These are phyloP conservation scores for Mesoligia furuncula DNA, from an alignment of 2,888 invertebrate genomes.

Conservation along the genomic window DNA sequence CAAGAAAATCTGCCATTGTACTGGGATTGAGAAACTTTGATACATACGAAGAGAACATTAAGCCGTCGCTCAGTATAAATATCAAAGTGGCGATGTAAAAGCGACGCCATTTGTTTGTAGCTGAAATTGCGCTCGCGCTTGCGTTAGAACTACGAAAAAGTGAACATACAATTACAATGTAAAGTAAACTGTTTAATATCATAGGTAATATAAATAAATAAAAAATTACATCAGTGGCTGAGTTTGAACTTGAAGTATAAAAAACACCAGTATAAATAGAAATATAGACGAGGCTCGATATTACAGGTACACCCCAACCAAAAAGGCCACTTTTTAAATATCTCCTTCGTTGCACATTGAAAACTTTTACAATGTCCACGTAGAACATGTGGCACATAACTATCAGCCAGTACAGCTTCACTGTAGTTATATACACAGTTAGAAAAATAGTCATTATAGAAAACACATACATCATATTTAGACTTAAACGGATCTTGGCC, in stretches of 20 bases:
- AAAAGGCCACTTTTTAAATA: too few species aligned
- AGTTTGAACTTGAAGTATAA: not conserved
- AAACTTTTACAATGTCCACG: too few species aligned
- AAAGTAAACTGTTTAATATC: constrained; percentile 7
- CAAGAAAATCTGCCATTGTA: not conserved
- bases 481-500: too few species aligned
- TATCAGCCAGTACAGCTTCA: too few species aligned
- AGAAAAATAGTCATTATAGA: too few species aligned
- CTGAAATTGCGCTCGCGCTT: not conserved
- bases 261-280: not conserved
- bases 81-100: constrained; percentile 12
- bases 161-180: not conserved
- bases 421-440: too few species aligned
- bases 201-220: not conserved
- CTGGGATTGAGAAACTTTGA: not conserved
- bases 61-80: constrained; percentile 3
- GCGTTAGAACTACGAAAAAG: not conserved
- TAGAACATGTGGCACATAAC: too few species aligned
- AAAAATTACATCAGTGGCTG: not conserved
- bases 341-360: too few species aligned
- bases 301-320: too few species aligned
- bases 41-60: not conserved
- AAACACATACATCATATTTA: too few species aligned
- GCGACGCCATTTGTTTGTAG: constrained; percentile 3
- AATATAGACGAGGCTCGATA: too few species aligned